Percentiles rank a stretch among this genome's conserved stretches.
These are phyloP conservation scores for Acanthurus lineatus DNA, from an alignment of 2,797 vertebrate genomes.

Conservation along the genomic window DNA sequence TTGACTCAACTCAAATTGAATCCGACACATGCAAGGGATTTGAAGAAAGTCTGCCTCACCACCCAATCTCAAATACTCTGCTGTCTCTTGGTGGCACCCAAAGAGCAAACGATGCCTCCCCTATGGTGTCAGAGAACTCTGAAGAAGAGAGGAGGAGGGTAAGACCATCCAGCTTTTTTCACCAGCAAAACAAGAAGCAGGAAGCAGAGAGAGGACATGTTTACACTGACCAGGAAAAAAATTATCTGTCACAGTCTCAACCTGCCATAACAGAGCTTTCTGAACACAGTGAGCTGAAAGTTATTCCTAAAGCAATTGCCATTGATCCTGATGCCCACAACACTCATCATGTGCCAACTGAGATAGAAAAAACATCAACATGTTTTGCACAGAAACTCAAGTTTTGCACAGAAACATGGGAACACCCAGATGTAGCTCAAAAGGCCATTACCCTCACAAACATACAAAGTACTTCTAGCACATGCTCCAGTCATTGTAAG, in stretches of 20 bases:
- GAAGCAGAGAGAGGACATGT: conserved; percentile 23
- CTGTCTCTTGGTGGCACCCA: conserved; percentile 38
- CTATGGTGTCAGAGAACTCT: conserved; percentile 28
- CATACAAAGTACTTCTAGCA: conserved; percentile 35
- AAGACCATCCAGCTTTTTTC: conserved; percentile 25
- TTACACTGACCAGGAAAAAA: conserved; percentile 45
- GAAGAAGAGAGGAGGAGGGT: conserved; percentile 25
- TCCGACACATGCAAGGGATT: conserved; percentile 26
- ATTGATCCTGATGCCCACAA: conserved; percentile 15
- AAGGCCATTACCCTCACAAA: conserved; percentile 15
- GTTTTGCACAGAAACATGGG: no score
- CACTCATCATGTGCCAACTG: conserved; percentile 25
- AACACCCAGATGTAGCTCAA: conserved; percentile 18
- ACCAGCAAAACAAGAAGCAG: conserved; percentile 13
- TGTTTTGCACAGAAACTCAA: no score
- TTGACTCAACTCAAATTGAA: conserved; percentile 25
- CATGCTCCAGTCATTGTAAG: conserved; percentile 23
- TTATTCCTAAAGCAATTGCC: conserved; percentile 16
- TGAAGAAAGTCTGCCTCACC: conserved; percentile 33
- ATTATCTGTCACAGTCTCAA: conserved; percentile 30
- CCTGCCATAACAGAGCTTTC: conserved; percentile 27
- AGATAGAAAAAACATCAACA: conserved; percentile 30
- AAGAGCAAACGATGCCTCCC: conserved; percentile 37
- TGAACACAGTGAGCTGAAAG: conserved; percentile 20
- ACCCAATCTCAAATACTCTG: conserved; percentile 21